Evolutionary conservation across 2,113 vertebrate species (phyloP), one percentile per base, ranked within the genome.

Genomic region (Nettapus auritus): DNA sequence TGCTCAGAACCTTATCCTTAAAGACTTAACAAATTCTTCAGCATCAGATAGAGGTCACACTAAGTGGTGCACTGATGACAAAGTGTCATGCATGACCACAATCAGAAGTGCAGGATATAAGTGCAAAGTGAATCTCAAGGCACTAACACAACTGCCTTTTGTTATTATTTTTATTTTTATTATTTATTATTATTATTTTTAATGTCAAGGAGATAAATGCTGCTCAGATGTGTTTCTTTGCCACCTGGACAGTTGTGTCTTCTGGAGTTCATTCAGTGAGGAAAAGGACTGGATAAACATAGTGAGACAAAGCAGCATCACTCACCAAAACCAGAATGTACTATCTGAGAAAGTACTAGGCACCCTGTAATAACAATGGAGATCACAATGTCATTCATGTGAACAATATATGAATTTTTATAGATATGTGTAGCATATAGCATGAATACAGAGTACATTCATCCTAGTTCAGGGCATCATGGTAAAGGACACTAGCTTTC

Each of bases 161-260:
- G 20, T 48, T 48, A 48, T 59, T 36, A 48, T 80, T 88, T 81
- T 90, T 93, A 95, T 83, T 44, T 9, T 57, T 34, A 48, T 80
- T n/a, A n/a, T n/a, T n/a, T n/a, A n/a, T 88, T 80, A 40, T 8
- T n/a, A n/a, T 57, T n/a, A 38, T 76, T 88, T 80, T 90, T 93
- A 95, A 86, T 42, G 42, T 89, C 94, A 97, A 88, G 84, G 85
- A 88, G 86, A 95, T 86, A 96, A 97, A 97, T 80, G 60, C 15
- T 71, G 69, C 78, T 83, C 52, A 42, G 83, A 71, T 66, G 77
- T 5, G 8, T 80, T 76, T 91, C 69, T 94, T 92, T 67, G 53
- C 63, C 46, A 89, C 36, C 63, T 46, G 85, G 87, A 96, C 88
- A 83, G 36, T 46, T 31, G 2, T 75, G 19, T 50, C 52, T 80